Percentiles rank a stretch among this genome's conserved stretches.
Evolutionary conservation across 2,797 vertebrate genomes (phyloP).

Genomic region (Hydrocynus forskahlii): DNA sequence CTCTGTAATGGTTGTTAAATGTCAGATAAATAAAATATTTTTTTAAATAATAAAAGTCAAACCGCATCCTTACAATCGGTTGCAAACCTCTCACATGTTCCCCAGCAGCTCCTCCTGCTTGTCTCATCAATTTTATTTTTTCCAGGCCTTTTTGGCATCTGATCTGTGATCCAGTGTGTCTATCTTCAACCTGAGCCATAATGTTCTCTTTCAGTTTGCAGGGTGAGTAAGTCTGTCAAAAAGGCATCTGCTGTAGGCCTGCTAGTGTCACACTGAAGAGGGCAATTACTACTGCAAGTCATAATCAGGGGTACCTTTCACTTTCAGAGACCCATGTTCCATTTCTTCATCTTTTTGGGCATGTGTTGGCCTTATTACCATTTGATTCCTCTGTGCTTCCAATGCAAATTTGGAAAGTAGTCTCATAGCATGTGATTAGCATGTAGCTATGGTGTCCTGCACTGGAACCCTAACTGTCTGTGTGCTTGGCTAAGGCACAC

Average conservation of each 20-base stretch:
- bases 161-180: not conserved
- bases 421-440: not conserved
- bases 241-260: not conserved
- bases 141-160: not conserved
- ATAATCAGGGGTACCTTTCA: not conserved
- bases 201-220: constrained; percentile 6
- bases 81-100: constrained; percentile 55
- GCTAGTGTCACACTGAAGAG: not conserved
- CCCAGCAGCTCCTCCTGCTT: not conserved
- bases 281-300: constrained; percentile 1
- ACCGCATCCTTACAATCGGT: constrained; percentile 61
- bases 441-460: not conserved
- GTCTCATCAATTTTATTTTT: constrained; percentile 2
- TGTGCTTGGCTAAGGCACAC: not conserved
- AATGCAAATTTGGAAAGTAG: not conserved
- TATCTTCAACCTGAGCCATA: not conserved
- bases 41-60: not conserved
- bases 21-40: too few relatives aligned
- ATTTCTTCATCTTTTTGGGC: not conserved
- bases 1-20: too few relatives aligned
- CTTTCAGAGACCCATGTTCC: not conserved
- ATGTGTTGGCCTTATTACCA: not conserved
- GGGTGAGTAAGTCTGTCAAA: constrained; percentile 63
- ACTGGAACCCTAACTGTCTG: not conserved
- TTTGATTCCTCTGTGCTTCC: not conserved